phyloP scores from a whole-genome alignment of 2,797 vertebrate species.

The Acanthurus leucopareius region DNA sequence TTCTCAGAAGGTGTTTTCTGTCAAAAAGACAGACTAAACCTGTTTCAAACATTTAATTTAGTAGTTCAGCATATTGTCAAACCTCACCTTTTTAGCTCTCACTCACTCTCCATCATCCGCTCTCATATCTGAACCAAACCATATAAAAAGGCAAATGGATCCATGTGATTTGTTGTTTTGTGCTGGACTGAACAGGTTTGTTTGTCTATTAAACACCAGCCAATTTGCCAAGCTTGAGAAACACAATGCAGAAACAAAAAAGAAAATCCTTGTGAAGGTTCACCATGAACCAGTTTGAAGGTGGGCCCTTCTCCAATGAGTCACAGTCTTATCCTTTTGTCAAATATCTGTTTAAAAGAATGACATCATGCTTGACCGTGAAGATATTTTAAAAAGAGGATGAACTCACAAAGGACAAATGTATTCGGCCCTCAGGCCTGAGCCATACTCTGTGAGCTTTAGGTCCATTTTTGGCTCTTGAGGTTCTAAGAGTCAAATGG shows the following conservation, averaged over 20 bases:
- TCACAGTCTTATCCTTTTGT: constrained; percentile 7
- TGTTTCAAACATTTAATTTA: constrained; percentile 8
- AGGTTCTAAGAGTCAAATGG: background rate
- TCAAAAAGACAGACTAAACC: background rate
- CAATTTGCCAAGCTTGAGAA: background rate
- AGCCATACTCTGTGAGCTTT: constrained; percentile 12
- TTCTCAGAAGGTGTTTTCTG: background rate
- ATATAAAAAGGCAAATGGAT: constrained; percentile 2
- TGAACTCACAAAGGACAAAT: constrained; percentile 25
- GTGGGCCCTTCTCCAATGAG: background rate
- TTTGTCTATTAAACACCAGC: background rate
- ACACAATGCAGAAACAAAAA: background rate
- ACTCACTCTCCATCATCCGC: constrained; percentile 4
- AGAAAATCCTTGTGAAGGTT: background rate
- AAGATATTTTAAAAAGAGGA: constrained; percentile 42
- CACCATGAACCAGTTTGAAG: constrained; percentile 3
- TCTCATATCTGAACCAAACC: background rate
- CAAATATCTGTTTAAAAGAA: constrained; percentile 34
- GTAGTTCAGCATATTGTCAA: background rate
- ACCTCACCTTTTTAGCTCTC: constrained; percentile 18
- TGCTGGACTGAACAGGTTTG: background rate
- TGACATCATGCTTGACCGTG: constrained; percentile 8
- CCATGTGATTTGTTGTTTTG: background rate
- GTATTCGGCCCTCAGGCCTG: constrained; percentile 22
- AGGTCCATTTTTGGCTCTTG: constrained; percentile 19